phyloP scores from a whole-genome alignment of 2,888 invertebrate genomes.

The Adelphocoris suturalis region DNA sequence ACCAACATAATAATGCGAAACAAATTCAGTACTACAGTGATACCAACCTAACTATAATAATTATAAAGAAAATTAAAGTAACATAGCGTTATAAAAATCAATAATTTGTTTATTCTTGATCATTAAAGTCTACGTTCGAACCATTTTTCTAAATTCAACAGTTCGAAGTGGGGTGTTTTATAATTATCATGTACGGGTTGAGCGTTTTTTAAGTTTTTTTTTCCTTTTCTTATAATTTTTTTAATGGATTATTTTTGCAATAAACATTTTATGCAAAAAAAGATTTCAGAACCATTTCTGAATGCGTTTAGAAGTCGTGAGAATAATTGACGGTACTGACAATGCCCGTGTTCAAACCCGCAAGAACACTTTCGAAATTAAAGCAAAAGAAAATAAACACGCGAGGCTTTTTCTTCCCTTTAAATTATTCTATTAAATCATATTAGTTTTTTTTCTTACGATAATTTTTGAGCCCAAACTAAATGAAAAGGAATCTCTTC shows the following conservation, averaged over 20 bases:
- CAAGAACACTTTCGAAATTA: neutral
- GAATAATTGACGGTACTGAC: conserved; percentile 28
- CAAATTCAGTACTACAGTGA: conserved; percentile 61
- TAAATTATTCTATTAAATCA: neutral
- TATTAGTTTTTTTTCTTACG: neutral
- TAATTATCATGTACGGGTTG: neutral
- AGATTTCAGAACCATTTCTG: neutral
- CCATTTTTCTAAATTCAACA: neutral
- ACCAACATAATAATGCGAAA: conserved; percentile 62
- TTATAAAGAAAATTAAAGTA: conserved; percentile 60
- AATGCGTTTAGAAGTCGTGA: neutral
- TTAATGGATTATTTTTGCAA: neutral
- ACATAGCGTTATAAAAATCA: conserved; percentile 63
- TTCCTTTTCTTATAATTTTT: neutral
- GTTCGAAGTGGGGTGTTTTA: conserved; percentile 23
- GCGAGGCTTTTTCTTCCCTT: conserved; percentile 5
- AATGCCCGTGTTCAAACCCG: neutral
- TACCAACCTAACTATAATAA: conserved; percentile 62
- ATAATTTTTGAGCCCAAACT: neutral
- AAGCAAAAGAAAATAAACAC: neutral
- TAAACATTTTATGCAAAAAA: neutral
- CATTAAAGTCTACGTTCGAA: neutral
- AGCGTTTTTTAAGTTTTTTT: conserved; percentile 21
- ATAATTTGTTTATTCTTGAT: conserved; percentile 23
- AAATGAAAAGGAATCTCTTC: neutral